Conservation (phyloP, 2,797 vertebrate species). For the Geotrypetes seraphini region DNA sequence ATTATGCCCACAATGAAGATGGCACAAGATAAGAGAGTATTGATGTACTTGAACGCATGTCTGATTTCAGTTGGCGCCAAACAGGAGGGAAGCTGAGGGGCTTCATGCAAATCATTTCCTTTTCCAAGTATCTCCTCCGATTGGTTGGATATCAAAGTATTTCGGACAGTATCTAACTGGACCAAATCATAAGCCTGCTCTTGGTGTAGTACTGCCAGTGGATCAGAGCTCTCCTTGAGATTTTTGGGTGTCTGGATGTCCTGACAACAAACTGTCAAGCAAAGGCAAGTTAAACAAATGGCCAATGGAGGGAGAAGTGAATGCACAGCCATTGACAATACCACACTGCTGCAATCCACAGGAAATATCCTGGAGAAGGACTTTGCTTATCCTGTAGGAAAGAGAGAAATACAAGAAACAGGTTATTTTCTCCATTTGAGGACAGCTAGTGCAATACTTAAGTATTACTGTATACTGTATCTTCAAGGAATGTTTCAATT, state of each 20-base stretch:
- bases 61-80: slow-evolving; percentile 61
- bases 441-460: too few relatives aligned
- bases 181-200: slow-evolving; percentile 9
- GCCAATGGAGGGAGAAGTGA: neutral
- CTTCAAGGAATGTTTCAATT: too few relatives aligned
- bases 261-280: neutral
- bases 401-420: neutral
- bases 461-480: too few relatives aligned
- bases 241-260: slow-evolving; percentile 9
- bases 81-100: slow-evolving; percentile 56
- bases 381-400: neutral
- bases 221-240: slow-evolving; percentile 2
- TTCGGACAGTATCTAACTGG: slow-evolving; percentile 4
- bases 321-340: neutral
- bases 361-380: fast-evolving
- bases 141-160: neutral
- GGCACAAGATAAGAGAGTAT: slow-evolving; percentile 72
- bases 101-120: slow-evolving; percentile 4
- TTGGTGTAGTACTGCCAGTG: neutral
- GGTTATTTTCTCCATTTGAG: too few relatives aligned
- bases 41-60: slow-evolving; percentile 74
- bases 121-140: neutral
- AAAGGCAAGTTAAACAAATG: slow-evolving; percentile 14
- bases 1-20: slow-evolving; percentile 80
- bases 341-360: fast-evolving